Evolutionary conservation across 2,888 invertebrate genomes (phyloP), one percentile per base, ranked within the genome.

Genomic region (Thecophora atra): DNA sequence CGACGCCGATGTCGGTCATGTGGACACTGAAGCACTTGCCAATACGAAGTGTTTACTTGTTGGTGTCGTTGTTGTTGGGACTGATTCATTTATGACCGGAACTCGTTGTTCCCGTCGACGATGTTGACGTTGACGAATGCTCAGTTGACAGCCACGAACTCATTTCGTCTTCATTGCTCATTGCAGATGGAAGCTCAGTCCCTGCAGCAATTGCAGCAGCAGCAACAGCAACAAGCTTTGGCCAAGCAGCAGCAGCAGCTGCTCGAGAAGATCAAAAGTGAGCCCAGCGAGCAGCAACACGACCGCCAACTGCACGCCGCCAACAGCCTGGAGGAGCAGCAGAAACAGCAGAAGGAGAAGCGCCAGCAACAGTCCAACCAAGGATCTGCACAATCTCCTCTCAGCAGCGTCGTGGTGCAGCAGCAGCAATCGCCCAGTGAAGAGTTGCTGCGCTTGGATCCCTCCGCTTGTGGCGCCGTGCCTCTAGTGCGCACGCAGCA

Each of bases 131-230:
- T 26, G 26, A 26, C 28, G n/a, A n/a, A n/a, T n/a, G n/a, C n/a
- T 30, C 13, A 44, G 26, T 64, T 24, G 44, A 44, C 13, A 4
- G 6, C 13, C 17, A 28, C 24, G 56, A 56, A 37, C 37, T 63
- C 79, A 82, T 81, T 83, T 78, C 77, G 72, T 77, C 74, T 77
- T 83, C 76, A 77, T 73, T 76, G 71, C 76, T 81, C 80, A 78
- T 84, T 83, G 81, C 82, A 85, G 85, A 85, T 85, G 85, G 86
- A 85, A 83, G 76, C 79, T 77, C 84, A 82, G 79, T 75, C 82
- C 71, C 80, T 82, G 75, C 79, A 83, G 73, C 84, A 82, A 73
- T 74, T 76, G 64, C 78, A 76, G 54, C 80, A 78, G 71, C 78
- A 79, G 66, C 79, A 79, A 42, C 78, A 81, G 72, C 78, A 81